phyloP scores from a whole-genome alignment of 1,140 invertebrate genomes.

The Leptoteleia sp. region DNA sequence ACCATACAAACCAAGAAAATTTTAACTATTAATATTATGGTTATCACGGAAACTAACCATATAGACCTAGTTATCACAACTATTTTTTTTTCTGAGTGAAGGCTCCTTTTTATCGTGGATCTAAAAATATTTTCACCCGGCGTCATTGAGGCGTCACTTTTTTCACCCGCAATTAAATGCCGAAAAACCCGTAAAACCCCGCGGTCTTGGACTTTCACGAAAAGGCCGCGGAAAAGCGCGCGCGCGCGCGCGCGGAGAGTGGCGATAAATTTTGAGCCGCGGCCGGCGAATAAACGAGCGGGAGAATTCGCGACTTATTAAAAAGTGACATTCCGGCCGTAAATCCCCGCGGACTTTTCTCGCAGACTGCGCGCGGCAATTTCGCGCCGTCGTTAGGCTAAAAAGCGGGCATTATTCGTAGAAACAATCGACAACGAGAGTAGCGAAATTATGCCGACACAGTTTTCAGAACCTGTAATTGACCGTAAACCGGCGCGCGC shows the following conservation, averaged over 20 bases:
- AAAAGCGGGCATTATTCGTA: conserved; percentile 28
- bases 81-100: too few species aligned
- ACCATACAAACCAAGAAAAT: too few species aligned
- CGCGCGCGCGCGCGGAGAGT: too few species aligned
- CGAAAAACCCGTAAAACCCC: background rate
- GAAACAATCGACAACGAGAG: conserved; percentile 35
- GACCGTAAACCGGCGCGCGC: conserved; percentile 41
- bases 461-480: conserved; percentile 47
- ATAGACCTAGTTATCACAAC: too few species aligned
- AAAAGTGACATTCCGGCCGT: conserved; percentile 37
- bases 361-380: conserved; percentile 23
- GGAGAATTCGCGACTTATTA: conserved; percentile 24
- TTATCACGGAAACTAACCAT: too few species aligned
- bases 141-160: conserved; percentile 5
- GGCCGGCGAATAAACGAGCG: conserved; percentile 21
- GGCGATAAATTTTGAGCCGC: too few species aligned
- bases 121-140: conserved; percentile 19
- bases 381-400: conserved; percentile 27
- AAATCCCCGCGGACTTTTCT: conserved; percentile 31
- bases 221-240: background rate
- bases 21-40: too few species aligned
- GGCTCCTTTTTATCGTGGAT: conserved; percentile 8
- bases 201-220: conserved; percentile 10
- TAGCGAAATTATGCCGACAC: conserved; percentile 45
- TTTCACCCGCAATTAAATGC: conserved; percentile 4